Percentiles rank a stretch among this genome's conserved stretches.
Conservation (phyloP, 2,888 invertebrate species). For the Cistogaster globosa region DNA sequence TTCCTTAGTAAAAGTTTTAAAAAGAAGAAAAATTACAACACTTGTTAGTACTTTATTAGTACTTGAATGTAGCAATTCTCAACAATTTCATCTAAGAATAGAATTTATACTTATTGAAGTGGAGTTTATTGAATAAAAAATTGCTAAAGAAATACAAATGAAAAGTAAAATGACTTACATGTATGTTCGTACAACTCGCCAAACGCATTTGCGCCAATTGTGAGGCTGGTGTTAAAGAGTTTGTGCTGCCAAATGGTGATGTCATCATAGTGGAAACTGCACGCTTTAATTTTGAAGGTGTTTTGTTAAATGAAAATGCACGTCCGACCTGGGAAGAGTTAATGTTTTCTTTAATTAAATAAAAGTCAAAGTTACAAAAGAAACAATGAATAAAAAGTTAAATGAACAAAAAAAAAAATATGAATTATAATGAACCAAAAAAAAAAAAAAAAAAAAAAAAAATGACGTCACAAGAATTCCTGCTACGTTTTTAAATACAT, state of each 20-base stretch:
- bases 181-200: constrained; percentile 93
- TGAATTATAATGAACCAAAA: not conserved
- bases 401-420: constrained; percentile 5
- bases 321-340: constrained; percentile 88
- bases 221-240: constrained; percentile 91
- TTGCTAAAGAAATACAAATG: not conserved
- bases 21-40: too few species aligned
- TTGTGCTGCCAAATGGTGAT: constrained; percentile 93
- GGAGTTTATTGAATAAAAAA: not conserved
- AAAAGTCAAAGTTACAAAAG: constrained; percentile 45
- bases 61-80: too few species aligned
- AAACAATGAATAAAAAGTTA: constrained; percentile 28
- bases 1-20: too few species aligned
- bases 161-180: constrained; percentile 84
- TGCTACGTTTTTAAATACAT: too few species aligned
- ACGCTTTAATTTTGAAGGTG: constrained; percentile 95
- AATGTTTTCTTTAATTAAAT: constrained; percentile 67
- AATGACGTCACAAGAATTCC: too few species aligned
- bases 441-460: too few species aligned
- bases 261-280: constrained; percentile 98
- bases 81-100: too few species aligned
- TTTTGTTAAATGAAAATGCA: constrained; percentile 97
- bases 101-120: not conserved
- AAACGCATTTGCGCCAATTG: constrained; percentile 93
- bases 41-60: too few species aligned